Evolutionary conservation across 2,797 vertebrate species (phyloP), one percentile per base, ranked within the genome.

Genomic region (Spinus olivaceus): DNA sequence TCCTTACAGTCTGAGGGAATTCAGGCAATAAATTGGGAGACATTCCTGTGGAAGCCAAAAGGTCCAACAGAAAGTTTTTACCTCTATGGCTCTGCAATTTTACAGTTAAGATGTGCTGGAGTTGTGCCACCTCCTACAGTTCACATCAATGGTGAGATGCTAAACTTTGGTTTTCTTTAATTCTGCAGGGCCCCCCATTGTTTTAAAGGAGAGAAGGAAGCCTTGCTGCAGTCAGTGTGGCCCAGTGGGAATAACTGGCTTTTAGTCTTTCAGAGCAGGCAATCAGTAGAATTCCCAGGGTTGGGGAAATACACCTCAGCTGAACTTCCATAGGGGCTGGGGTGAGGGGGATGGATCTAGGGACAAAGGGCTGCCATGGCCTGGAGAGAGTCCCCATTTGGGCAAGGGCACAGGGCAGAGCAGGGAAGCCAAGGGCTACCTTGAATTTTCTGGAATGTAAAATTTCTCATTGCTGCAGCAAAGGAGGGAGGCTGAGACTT

Each of bases 1-100:
- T 5, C 64, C 25, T 2, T 13, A 17, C 14, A 65, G 14, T 39
- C 24, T 1, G 2, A 28, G 24, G 24, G 28, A 4, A 3, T 42
- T 66, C 28, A 49, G 27, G 5, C 4, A 74, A 3, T 49, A 63
- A 64, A 3, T 9, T 14, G 9, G 41, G 49, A 90, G 8, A 70
- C 3, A 2, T 33, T 50, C 18, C n/a, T 46, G 35, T 49, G 42
- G 41, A 86, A 90, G 53, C 9, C 44, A 60, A 63, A 73, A 69
- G 2, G 2, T 39, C 39, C 56, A 19, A 8, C 6, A 53, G 47
- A 22, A 8, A 1, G 1, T 0, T 0, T 72, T 65, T 30, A 35
- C 21, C 23, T 50, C 28, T 65, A 7, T 5, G 3, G 17, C 2
- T 51, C 49, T 88, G 41, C 13, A 82, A 3, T 66, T 85, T 91